Percentiles rank a stretch among this genome's conserved stretches.
Conservation (phyloP, 2,797 vertebrate genomes). For the Thalassophryne amazonica region DNA sequence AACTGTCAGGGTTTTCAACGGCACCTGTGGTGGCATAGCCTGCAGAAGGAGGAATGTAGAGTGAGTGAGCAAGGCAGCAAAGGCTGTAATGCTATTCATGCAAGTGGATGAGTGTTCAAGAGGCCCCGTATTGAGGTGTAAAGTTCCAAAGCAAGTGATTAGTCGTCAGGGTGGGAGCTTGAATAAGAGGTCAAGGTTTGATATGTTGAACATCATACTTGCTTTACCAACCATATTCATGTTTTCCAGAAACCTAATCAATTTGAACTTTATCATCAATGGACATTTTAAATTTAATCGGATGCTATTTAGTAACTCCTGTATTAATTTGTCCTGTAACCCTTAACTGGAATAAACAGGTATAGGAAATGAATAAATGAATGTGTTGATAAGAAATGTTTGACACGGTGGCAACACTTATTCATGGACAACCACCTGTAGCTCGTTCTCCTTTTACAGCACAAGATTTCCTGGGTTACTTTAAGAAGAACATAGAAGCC, state of each 20-base stretch:
- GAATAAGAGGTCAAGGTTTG: constrained; percentile 46
- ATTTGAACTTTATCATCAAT: too few relatives aligned
- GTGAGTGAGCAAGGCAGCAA: constrained; percentile 17
- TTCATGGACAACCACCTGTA: too few relatives aligned
- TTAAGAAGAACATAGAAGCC: too few relatives aligned
- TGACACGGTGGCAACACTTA: too few relatives aligned
- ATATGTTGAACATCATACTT: constrained; percentile 3
- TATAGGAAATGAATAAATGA: too few relatives aligned
- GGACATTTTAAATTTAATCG: too few relatives aligned
- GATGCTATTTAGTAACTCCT: too few relatives aligned
- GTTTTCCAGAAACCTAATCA: constrained; percentile 6
- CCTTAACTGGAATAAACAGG: too few relatives aligned
- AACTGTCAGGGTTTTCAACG: constrained; percentile 38
- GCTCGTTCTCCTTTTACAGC: too few relatives aligned
- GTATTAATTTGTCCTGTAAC: too few relatives aligned
- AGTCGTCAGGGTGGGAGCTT: constrained; percentile 15
- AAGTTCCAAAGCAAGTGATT: constrained; percentile 38
- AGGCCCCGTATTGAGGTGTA: constrained; percentile 33
- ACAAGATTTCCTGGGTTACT: too few relatives aligned
- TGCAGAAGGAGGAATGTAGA: constrained; percentile 43
- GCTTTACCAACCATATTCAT: not conserved
- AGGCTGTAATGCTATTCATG: constrained; percentile 28
- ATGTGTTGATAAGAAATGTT: too few relatives aligned
- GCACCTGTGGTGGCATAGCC: constrained; percentile 35
- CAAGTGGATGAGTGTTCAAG: constrained; percentile 25